Base-by-base conservation (phyloP, 1,140 invertebrate genomes). In the Linepithema humile region DNA sequence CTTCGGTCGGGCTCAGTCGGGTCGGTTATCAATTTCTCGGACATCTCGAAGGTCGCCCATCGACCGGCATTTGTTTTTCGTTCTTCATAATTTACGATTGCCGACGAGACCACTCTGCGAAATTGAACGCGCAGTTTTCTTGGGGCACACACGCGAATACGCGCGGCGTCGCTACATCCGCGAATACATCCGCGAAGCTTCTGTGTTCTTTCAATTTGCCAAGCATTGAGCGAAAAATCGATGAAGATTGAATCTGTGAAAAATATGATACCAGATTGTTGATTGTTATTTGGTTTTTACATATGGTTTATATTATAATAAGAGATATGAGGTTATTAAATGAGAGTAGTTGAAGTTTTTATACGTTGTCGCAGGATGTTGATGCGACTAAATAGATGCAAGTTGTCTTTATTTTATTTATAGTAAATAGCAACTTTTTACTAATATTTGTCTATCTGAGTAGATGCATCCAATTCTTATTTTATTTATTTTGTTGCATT, bases 1-100 rank as follows among this genome's bases (percentile, higher is more conserved):
- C 95, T 89, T 50, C 40, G 53, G 12, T 65, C 20, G 12, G 98
- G 97, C 93, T 72, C 48, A 43, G 20, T 57, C 20, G 17, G 98
- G 97, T 93, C 57, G 20, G 43, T 85, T 73, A 88, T 59, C 32
- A 57, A 83, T 70, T 70, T 78, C 50, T 60, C 23, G 35, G n/a
- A 45, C 15, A 20, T 53, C 53, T 55, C 35, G 10, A 20, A 38
- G 23, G 15, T 70, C 50, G 29, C 17, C 57, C n/a, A 74, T 87
- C 70, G 70, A 82, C 35, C 53, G 12, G 32, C 45, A 55, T 86
- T 85, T 78, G 84, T 75, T 88, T 86, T 70, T 75, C 60, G 40
- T 50, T n/a, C 15, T 38, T 45, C 23, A 43, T 69, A 86, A 86
- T 89, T 75, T 85, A 83, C 80, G 64, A 70, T 48, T 64, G 45